Evolutionary conservation across 37 sponge, comb jelly and placozoan genomes (phyloP).

Genomic region (Chondrilla cf. caribensis): DNA sequence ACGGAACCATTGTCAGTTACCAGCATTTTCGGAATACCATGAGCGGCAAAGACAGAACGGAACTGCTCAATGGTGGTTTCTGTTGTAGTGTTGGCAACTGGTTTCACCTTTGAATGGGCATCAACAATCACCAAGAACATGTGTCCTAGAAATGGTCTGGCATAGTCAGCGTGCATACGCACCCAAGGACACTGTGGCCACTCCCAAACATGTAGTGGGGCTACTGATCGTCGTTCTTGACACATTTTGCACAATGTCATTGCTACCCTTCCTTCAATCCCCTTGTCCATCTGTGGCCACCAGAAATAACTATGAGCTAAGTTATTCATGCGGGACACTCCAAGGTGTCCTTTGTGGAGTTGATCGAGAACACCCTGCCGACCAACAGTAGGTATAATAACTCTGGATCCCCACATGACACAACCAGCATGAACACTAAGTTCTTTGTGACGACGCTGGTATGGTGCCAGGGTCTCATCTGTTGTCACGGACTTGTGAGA

Average conservation of each 20-base stretch:
- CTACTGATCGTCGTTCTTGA: neutral
- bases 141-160: no score
- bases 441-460: no score
- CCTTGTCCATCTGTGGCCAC: neutral
- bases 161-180: no score
- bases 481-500: neutral
- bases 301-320: neutral
- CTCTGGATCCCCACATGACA: neutral
- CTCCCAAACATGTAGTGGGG: no score
- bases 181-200: no score
- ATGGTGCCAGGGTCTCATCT: no score
- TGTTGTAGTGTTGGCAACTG: neutral
- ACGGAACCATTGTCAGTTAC: neutral
- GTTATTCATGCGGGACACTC: neutral
- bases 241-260: neutral
- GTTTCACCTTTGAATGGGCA: neutral
- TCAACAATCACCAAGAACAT: no score
- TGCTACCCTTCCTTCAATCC: neutral
- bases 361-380: neutral
- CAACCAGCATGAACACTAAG: no score
- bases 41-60: neutral
- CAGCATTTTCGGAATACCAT: neutral
- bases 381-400: neutral
- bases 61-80: neutral
- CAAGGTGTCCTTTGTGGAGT: neutral